A percentile compares a stretch with the other conserved stretches of the same genome.
phyloP scores from a whole-genome alignment of 1,140 invertebrate genomes.

The Probaryconus sp. region DNA sequence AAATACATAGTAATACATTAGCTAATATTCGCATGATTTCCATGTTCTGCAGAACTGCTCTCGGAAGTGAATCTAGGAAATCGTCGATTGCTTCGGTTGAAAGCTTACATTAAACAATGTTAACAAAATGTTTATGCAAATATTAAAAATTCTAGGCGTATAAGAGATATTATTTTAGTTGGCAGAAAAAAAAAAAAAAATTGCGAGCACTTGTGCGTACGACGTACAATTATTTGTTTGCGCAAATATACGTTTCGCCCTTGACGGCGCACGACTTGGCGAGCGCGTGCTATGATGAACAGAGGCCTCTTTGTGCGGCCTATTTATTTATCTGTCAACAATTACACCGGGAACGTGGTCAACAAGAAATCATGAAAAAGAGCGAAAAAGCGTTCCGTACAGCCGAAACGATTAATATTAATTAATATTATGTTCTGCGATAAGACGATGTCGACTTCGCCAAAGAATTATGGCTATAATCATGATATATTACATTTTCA shows the following conservation, averaged over 20 bases:
- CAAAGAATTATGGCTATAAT: constrained; percentile 31
- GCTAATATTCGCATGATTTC: too few relatives aligned
- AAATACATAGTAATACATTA: too few relatives aligned
- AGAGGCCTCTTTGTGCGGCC: constrained; percentile 70
- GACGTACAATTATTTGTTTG: constrained; percentile 59
- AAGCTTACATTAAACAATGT: too few relatives aligned
- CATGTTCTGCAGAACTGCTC: too few relatives aligned
- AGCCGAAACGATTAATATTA: constrained; percentile 65
- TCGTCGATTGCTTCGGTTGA: too few relatives aligned
- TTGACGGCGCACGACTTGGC: constrained; percentile 67
- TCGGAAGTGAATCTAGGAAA: too few relatives aligned
- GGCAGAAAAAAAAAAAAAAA: constrained; percentile 1
- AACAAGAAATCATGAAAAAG: constrained; percentile 62
- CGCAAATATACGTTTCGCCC: constrained; percentile 64
- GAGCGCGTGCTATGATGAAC: constrained; percentile 69
- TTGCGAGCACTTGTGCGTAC: constrained; percentile 22
- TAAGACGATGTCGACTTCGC: constrained; percentile 29
- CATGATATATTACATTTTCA: constrained; percentile 27
- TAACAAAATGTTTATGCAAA: neutral
- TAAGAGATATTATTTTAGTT: constrained; percentile 1
- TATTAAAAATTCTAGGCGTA: neutral
- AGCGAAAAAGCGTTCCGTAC: constrained; percentile 49
- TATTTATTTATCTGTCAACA: constrained; percentile 78
- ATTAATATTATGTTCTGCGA: constrained; percentile 54
- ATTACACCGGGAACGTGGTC: constrained; percentile 68